Base-by-base conservation (phyloP, 2,888 invertebrate genomes). In the Sinodicranocentrus sp. region DNA sequence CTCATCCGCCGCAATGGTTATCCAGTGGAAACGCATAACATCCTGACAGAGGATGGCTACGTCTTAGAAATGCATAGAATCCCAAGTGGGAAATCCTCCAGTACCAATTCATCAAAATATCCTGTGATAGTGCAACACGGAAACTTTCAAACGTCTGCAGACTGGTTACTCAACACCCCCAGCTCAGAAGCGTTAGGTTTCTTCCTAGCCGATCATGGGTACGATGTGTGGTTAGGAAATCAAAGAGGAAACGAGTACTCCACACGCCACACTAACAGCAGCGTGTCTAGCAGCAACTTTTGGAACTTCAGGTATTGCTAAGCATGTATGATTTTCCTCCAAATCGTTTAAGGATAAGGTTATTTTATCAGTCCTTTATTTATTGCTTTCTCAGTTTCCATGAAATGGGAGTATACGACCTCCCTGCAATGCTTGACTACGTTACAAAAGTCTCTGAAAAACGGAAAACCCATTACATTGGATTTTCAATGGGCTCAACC, bases 101-200 rank as follows among this genome's bases (percentile, higher is more conserved):
- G 44, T 13, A 2, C 33, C 25, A 8, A 15, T 21, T 2, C 39
- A 15, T 13, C 8, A 6, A 48, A n/a, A n/a, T 3, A 8, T 25
- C 68, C 68, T 19, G 82, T 82, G 3, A 0, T 96, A 83, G 90
- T 97, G 48, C 95, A 96, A 89, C 97, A 97, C 89, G 98, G 97
- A 0, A 91, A 97, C 2, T 91, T 95, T 0, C 93, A 94, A 8
- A 94, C 95, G 88, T 95, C 96, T 0, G 93, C 94, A 0, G 95
- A 95, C 90, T 97, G 95, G 95, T 91, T 97, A 0, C 91, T 95
- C 8, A 91, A 94, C 67, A 94, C 94, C 17, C 94, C 93, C 2
- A 91, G 92, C 75, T 93, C 94, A 89, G 93, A 84, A 59, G n/a
- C 88, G 89, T 72, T 84, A 23, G 91, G 89, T 2, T 91, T 90